Base-by-base conservation (phyloP, 2,888 invertebrate species). In the Himalopsyche kuldschensis region DNA sequence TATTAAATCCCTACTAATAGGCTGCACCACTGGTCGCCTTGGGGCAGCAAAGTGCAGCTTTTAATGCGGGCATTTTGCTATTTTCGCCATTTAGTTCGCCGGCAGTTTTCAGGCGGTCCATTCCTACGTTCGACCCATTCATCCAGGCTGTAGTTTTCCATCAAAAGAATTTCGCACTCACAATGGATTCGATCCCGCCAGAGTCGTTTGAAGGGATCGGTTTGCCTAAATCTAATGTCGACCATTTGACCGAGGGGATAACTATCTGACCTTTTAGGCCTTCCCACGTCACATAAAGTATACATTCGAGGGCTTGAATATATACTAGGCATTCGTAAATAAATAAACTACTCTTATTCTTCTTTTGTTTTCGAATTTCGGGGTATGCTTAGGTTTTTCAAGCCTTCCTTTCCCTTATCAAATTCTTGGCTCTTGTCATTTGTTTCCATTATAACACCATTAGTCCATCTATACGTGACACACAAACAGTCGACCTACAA, bases 141-240 rank as follows among this genome's bases (percentile, higher is more conserved):
- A 69, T 69, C 30, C 69, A 3, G 63, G 69, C 69, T 30, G 69
- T 69, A 69, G 69, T 69, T 69, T 41, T 69, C 27, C 69, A 27
- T 69, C 69, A 69, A 69, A 69, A 69, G 69, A 69, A 69, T 69
- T 69, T 30, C 27, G 2, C 11, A 10, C 69, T 24, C 69, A 69
- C 69, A 69, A 69, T 69, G 69, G 69, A 69, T 69, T 69, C 69
- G 69, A 69, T 69, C 69, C 15, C 69, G 69, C 24, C 69, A 24
- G 15, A 27, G 27, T 27, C 69, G 69, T 69, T 69, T 69, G 24
- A 69, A 69, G 27, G 24, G 69, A 69, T 69, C 69, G 69, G 10
- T 69, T 69, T 69, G 69, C 69, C 69, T 69, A 69, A 69, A 69
- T 69, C 69, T 69, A 69, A 69, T 69, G 69, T 69, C 69, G 69